phyloP scores from a whole-genome alignment of 2,888 invertebrate genomes.

The Sphaerophoria taeniata region DNA sequence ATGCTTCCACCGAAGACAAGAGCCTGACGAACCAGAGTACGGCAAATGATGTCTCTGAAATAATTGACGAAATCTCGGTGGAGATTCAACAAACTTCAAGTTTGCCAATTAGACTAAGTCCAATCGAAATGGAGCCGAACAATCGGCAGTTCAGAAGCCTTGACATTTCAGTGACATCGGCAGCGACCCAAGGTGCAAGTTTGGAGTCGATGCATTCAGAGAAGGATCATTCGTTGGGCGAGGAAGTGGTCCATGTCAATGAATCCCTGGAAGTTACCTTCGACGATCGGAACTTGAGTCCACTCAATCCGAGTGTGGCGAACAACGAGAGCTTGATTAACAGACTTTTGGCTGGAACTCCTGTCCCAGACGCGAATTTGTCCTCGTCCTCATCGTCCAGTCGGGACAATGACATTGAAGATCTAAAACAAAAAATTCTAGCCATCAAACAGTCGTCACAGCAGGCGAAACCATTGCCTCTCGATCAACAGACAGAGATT shows the following conservation, averaged over 20 bases:
- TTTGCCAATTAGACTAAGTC: constrained; percentile 51
- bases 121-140: constrained; percentile 64
- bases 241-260: constrained; percentile 79
- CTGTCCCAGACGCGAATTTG: constrained; percentile 37
- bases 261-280: constrained; percentile 80
- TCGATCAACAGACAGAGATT: constrained; percentile 71
- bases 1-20: constrained; percentile 71
- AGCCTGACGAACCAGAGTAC: constrained; percentile 81
- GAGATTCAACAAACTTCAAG: constrained; percentile 63
- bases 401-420: constrained; percentile 79
- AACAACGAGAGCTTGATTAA: constrained; percentile 77
- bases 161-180: constrained; percentile 40
- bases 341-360: constrained; percentile 74
- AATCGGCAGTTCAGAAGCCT: constrained; percentile 60
- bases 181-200: constrained; percentile 41
- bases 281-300: constrained; percentile 77
- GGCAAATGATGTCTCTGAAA: constrained; percentile 81
- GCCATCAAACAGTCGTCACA: constrained; percentile 77
- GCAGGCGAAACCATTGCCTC: constrained; percentile 25
- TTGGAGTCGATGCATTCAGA: constrained; percentile 76
- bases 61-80: constrained; percentile 78
- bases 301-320: constrained; percentile 76
- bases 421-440: constrained; percentile 80
- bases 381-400: constrained; percentile 55
- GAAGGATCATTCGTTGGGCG: constrained; percentile 81